Evolutionary conservation across 2,888 invertebrate species (phyloP), one percentile per base, ranked within the genome.

Genomic region (Phasia obesa): DNA sequence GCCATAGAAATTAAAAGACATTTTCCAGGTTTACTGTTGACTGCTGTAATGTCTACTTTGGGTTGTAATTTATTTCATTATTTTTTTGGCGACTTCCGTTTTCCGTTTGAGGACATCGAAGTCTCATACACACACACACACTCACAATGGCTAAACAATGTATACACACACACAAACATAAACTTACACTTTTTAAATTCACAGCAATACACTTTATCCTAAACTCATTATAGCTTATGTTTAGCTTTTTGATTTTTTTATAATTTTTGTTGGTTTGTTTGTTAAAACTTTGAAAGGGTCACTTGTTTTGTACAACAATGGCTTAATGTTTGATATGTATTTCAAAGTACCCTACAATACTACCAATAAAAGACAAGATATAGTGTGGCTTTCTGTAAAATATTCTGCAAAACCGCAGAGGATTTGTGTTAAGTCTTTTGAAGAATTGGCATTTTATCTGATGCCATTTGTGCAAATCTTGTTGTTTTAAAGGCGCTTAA

Each of bases 51-150:
- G 77, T 74, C 76, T 74, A 70, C 69, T 74, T 79, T 79, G 83
- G 79, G 65, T 83, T 83, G 78, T 85, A 84, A 84, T 85, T 85
- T 85, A 85, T 85, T 83, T 79, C 75, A 81, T 77, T 84, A 84
- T 84, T 86, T 86, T 86, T 85, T 85, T 81, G 85, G 86, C 82
- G 86, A 85, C 85, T 85, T 86, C 86, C 85, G 84, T 67, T 76
- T 81, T 78, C 79, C 78, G 76, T 57, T 84, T 70, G 44, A 42
- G 17, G 19, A 49, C 78, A 71, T 53, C 60, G 17, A 38, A 3
- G 6, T 11, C n/a, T n/a, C n/a, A n/a, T n/a, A n/a, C n/a, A 78
- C 57, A 78, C 42, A 84, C 17, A 47, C 6, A 35, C 21, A 17
- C 19, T 7, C 4, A 51, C 4, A 38, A 9, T 35, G 53, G 5